Conservation (phyloP, 2,797 vertebrate species). For the Peromyscus nudipes region DNA sequence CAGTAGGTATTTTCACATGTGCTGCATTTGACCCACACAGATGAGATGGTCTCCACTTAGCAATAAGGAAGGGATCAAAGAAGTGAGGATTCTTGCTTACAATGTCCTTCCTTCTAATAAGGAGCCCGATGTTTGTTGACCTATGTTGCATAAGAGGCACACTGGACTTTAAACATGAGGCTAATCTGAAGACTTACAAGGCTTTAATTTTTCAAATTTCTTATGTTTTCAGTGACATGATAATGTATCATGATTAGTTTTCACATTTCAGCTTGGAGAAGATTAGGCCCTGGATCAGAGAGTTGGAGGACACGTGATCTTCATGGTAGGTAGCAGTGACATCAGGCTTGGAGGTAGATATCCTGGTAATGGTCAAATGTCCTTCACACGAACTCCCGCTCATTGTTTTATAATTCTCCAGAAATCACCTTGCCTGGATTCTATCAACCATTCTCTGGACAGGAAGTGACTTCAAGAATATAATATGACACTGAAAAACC, state of each 20-base stretch:
- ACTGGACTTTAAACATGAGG: background rate
- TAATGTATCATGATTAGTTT: background rate
- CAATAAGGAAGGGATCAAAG: background rate
- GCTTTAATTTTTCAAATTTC: background rate
- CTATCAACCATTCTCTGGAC: background rate
- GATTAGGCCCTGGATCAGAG: background rate
- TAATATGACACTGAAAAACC: slow-evolving; percentile 6
- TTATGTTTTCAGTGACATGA: background rate
- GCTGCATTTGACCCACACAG: slow-evolving; percentile 35
- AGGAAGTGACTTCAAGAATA: background rate
- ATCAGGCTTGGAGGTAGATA: too few species aligned
- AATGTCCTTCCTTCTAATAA: background rate
- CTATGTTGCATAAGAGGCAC: background rate
- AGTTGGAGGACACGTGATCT: background rate
- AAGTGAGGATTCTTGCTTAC: background rate
- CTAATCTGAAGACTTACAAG: background rate
- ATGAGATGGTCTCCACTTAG: slow-evolving; percentile 43
- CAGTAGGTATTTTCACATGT: slow-evolving; percentile 49
- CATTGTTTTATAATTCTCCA: background rate
- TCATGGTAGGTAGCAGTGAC: background rate
- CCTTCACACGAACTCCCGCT: background rate
- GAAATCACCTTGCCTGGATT: background rate
- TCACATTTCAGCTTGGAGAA: background rate
- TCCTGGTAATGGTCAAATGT: background rate
- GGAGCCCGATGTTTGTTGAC: background rate